Evolutionary conservation across 1,140 invertebrate species (phyloP).

Genomic region (Bombus superbus): DNA sequence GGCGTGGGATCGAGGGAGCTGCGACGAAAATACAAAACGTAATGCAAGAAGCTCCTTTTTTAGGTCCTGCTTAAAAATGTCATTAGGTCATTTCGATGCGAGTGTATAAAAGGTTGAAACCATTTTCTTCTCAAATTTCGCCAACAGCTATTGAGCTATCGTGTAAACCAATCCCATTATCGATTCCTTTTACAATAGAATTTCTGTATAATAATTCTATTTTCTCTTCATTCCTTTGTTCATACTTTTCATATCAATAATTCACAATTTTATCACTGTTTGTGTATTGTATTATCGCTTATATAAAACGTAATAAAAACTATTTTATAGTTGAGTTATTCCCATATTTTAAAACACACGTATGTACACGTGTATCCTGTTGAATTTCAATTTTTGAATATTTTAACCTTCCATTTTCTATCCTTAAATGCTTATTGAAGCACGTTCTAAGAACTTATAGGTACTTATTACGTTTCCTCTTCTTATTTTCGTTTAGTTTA

Average conservation of each 20-base stretch:
- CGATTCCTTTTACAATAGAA: not conserved
- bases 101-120: not conserved
- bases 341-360: too few species aligned
- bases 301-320: not conserved
- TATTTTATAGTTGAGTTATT: not conserved
- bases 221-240: not conserved
- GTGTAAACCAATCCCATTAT: not conserved
- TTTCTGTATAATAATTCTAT: not conserved
- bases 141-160: not conserved
- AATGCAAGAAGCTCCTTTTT: not conserved
- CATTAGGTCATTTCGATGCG: not conserved
- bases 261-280: not conserved
- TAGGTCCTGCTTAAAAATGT: not conserved
- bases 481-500: not conserved
- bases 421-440: not conserved
- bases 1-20: not conserved
- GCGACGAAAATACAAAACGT: not conserved
- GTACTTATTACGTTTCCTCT: not conserved
- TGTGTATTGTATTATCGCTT: too few species aligned
- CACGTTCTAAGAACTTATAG: not conserved
- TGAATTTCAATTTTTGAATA: not conserved
- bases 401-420: not conserved
- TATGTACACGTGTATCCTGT: too few species aligned
- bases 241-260: not conserved
- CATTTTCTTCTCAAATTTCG: slow-evolving; percentile 13